phyloP scores from a whole-genome alignment of 2,888 invertebrate species.

The Lithophane semibrunnea region DNA sequence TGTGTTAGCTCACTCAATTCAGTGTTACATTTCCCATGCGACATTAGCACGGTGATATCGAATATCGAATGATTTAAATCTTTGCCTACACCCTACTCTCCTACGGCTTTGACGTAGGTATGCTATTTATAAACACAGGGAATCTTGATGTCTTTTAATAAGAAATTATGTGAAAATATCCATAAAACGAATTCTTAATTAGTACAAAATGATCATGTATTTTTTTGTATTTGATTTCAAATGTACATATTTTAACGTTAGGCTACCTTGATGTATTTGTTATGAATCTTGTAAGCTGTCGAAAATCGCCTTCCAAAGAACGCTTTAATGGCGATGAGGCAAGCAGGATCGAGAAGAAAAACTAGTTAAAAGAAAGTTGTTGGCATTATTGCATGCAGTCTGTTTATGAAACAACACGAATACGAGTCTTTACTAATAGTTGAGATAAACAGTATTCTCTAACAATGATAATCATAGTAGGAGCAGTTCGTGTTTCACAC shows the following conservation, averaged over 20 bases:
- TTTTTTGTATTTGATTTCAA: neutral
- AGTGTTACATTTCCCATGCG: neutral
- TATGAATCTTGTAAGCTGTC: neutral
- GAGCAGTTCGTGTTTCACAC: conserved; percentile 51
- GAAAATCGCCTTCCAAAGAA: neutral
- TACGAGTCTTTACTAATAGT: neutral
- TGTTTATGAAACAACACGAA: neutral
- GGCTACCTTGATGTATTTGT: neutral
- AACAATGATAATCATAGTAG: conserved; percentile 26
- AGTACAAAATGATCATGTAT: neutral
- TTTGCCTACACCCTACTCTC: neutral
- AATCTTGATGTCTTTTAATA: neutral
- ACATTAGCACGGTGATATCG: too few species aligned
- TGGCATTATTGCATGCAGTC: neutral
- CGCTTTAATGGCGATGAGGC: neutral
- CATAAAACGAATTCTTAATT: neutral
- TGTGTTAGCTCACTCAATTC: neutral
- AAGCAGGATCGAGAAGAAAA: neutral
- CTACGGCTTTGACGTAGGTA: neutral
- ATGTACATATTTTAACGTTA: neutral
- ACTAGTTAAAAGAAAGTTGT: neutral
- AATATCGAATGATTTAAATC: neutral
- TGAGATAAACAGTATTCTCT: conserved; percentile 2
- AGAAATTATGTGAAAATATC: neutral
- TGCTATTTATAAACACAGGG: neutral